Base-by-base conservation (phyloP, 2,113 vertebrate genomes). In the Oryzias woworae region DNA sequence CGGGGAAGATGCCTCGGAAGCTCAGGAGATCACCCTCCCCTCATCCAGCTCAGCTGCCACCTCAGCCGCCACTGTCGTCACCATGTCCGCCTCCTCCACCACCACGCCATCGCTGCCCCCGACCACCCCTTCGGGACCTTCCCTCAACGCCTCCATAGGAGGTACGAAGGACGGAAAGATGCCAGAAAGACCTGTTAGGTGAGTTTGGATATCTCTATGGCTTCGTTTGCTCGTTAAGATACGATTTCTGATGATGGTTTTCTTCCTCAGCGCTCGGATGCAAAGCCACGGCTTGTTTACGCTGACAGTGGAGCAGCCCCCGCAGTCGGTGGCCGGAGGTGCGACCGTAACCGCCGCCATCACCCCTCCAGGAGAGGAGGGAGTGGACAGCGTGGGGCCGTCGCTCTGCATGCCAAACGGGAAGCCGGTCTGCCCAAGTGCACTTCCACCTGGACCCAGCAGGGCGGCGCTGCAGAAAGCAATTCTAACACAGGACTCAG, bases 1-100 rank as follows among this genome's bases (percentile, higher is more conserved):
- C 4, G 95, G 95, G 0, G 95, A 97, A 62, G 95, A 97, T 0
- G 95, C 95, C 0, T 94, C 95, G 0, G 95, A 96, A 74, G 95
- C 95, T 2, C 94, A 95, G 61, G 95, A 95, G 52, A 94, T 96
- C 82, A 96, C 92, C 58, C 86, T 97, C 22, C 89, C 94, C 3
- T 92, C 93, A 3, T 79, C 90, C 15, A 89, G 90, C 1, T 90
- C 93, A 0, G 74, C 89, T 8, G 78, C 84, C 0, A 76, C 92
- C 0, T 92, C 94, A 0, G 82, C 88, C 0, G 81, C 86, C 3
- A 83, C 87, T 0, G 92, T 92, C 0, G 93, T 94, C 67, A 94
- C 92, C 74, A 94, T 94, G 87, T 93, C 90, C 0, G 91, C 89
- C 15, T 85, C 90, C 31, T 91, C 84, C 66, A 91, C 90, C 65